Evolutionary conservation across 2,113 vertebrate species (phyloP).

Genomic region (Ciconia boyciana): DNA sequence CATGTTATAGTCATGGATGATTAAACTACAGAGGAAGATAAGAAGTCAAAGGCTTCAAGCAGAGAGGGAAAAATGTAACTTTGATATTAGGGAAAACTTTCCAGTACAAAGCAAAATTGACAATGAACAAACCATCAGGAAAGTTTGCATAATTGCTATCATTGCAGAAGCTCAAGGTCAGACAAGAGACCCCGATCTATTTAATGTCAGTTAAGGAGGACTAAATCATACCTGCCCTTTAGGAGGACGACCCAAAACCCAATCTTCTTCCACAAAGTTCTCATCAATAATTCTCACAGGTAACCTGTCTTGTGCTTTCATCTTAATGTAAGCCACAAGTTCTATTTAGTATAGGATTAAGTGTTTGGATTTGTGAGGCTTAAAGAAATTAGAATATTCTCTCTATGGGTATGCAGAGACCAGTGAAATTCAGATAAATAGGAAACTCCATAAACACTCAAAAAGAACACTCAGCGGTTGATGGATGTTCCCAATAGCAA

Average conservation of each 20-base stretch:
- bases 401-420: neutral
- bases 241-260: neutral
- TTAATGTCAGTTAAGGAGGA: neutral
- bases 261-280: neutral
- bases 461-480: neutral
- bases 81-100: neutral
- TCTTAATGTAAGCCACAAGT: neutral
- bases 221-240: neutral
- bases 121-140: neutral
- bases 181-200: neutral
- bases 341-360: neutral
- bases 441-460: neutral
- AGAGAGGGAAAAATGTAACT: neutral
- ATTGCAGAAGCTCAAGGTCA: neutral
- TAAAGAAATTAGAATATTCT: neutral
- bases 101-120: neutral
- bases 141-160: neutral
- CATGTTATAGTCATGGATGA: neutral
- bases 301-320: neutral
- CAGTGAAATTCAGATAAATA: neutral
- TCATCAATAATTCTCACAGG: neutral
- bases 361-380: neutral
- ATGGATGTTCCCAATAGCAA: neutral
- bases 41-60: neutral
- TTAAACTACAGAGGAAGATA: slow-evolving; percentile 2